A percentile compares a stretch with the other conserved stretches of the same genome.
Conservation (phyloP, 2,888 invertebrate species). For the Sminthurides aquaticus region DNA sequence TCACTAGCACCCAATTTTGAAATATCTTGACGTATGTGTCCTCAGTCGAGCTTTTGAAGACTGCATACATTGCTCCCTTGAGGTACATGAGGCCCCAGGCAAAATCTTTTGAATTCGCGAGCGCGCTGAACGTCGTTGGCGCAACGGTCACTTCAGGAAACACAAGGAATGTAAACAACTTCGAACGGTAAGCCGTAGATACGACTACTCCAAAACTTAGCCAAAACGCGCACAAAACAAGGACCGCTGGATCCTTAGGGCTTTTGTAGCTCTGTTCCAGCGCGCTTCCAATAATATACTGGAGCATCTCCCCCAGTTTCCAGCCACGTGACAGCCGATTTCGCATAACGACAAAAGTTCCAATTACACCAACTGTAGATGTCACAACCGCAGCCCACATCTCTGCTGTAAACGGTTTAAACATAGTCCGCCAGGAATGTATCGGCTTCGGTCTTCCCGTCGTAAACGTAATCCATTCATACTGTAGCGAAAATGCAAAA, state of each 20-base stretch:
- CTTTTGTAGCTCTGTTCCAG: conserved; percentile 1
- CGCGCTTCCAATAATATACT: neutral
- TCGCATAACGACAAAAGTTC: neutral
- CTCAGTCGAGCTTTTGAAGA: conserved; percentile 31
- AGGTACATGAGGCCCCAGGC: conserved; percentile 26
- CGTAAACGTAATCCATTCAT: conserved; percentile 35
- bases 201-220: conserved; percentile 30
- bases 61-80: conserved; percentile 33
- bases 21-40: conserved; percentile 33
- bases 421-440: conserved; percentile 30
- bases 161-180: conserved; percentile 31
- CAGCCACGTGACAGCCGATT: neutral
- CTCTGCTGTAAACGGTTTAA: conserved; percentile 24
- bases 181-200: conserved; percentile 30
- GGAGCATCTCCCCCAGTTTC: neutral
- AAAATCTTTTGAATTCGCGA: conserved; percentile 24
- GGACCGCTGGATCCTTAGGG: neutral
- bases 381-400: conserved; percentile 24
- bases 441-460: conserved; percentile 27
- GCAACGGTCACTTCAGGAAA: conserved; percentile 28
- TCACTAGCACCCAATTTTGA: conserved; percentile 28
- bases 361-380: neutral
- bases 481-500: conserved; percentile 26
- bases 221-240: conserved; percentile 25
- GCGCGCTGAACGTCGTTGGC: conserved; percentile 34